These are phyloP conservation scores for Drosophila merina DNA, from an alignment of 2,888 invertebrate genomes.

Conservation along the genomic window DNA sequence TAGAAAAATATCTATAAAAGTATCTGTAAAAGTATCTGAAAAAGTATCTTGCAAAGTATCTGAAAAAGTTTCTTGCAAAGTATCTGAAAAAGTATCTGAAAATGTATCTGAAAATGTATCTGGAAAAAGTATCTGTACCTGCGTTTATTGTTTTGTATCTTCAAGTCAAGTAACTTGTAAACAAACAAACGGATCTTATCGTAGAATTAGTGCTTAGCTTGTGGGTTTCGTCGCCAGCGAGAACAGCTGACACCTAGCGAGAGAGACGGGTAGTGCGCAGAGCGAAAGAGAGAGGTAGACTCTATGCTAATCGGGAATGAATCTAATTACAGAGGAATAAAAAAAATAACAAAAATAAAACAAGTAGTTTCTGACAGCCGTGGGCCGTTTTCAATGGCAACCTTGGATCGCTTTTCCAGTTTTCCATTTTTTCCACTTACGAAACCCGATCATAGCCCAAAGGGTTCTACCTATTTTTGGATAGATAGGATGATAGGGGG, in stretches of 20 bases:
- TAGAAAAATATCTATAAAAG: too few species aligned
- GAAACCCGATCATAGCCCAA: slow-evolving; percentile 37
- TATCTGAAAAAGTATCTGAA: too few species aligned
- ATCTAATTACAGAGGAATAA: slow-evolving; percentile 53
- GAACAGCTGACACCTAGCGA: slow-evolving; percentile 26
- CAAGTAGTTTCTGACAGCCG: slow-evolving; percentile 49
- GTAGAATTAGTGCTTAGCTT: slow-evolving; percentile 13
- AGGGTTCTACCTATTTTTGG: slow-evolving; percentile 20
- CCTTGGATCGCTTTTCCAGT: slow-evolving; percentile 28
- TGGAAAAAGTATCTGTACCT: slow-evolving; percentile 7
- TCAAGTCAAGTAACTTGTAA: slow-evolving; percentile 30
- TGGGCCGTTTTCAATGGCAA: slow-evolving; percentile 26
- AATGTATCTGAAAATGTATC: too few species aligned
- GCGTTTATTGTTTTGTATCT: slow-evolving; percentile 14
- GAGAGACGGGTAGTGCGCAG: not conserved
- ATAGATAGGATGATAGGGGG: not conserved
- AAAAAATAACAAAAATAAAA: slow-evolving; percentile 31
- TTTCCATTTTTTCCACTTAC: slow-evolving; percentile 21
- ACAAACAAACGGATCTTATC: slow-evolving; percentile 46
- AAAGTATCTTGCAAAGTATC: too few species aligned
- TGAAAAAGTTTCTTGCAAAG: too few species aligned
- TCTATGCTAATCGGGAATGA: slow-evolving; percentile 57
- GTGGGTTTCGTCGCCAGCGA: slow-evolving; percentile 7
- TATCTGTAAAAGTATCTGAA: too few species aligned
- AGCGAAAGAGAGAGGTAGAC: not conserved